A percentile compares a stretch with the other conserved stretches of the same genome.
Conservation (phyloP, 2,113 vertebrate genomes). For the Serranochromis macrocephalus region DNA sequence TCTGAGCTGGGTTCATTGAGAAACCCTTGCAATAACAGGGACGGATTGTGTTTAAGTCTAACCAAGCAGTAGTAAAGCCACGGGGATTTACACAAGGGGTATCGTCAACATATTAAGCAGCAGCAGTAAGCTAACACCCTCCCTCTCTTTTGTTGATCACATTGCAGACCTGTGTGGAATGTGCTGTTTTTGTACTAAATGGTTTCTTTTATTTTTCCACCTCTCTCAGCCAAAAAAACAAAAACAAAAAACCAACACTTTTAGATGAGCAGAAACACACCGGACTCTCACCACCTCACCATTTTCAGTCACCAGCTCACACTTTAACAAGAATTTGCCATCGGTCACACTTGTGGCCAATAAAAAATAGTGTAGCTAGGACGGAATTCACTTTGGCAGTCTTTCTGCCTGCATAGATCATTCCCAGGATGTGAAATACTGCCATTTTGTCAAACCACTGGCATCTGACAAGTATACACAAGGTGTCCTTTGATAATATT, state of each 20-base stretch:
- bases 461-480: neutral
- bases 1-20: constrained; percentile 18
- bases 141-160: neutral
- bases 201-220: neutral
- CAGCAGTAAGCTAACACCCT: constrained; percentile 27
- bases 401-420: neutral
- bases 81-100: constrained; percentile 28
- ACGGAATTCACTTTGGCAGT: neutral
- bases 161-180: neutral
- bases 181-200: neutral
- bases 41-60: constrained; percentile 49
- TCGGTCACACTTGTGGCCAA: neutral
- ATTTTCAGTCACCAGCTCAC: neutral
- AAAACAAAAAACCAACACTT: neutral
- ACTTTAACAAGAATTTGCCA: neutral
- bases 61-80: constrained; percentile 42
- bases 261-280: neutral
- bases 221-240: neutral
- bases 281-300: neutral
- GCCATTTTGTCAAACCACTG: neutral
- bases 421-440: neutral
- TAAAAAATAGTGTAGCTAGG: neutral
- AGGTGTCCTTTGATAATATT: neutral
- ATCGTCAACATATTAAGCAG: constrained; percentile 38
- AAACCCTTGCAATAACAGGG: constrained; percentile 55